phyloP scores from a whole-genome alignment of 2,888 invertebrate species.

The Formica aserva region DNA sequence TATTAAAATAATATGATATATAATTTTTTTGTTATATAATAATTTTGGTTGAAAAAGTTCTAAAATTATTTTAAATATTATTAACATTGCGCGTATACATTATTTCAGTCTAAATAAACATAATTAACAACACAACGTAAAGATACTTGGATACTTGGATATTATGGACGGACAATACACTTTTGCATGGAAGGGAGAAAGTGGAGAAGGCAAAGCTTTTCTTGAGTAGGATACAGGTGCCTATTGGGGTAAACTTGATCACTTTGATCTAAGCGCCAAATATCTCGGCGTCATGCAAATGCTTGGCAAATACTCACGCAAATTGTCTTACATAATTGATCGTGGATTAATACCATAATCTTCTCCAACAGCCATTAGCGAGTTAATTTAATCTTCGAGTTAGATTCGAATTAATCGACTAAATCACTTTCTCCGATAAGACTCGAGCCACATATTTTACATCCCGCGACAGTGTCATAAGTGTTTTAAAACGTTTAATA shows the following conservation, averaged over 20 bases:
- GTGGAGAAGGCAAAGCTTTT: neutral
- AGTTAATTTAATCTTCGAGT: slow-evolving; percentile 35
- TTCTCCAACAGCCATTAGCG: slow-evolving; percentile 32
- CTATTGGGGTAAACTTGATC: neutral
- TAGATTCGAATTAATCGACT: slow-evolving; percentile 34
- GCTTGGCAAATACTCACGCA: slow-evolving; percentile 24
- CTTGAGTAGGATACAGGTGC: neutral
- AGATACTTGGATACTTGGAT: neutral
- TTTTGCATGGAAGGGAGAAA: neutral
- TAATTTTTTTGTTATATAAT: neutral
- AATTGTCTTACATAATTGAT: slow-evolving; percentile 47
- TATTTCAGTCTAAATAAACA: neutral
- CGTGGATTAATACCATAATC: slow-evolving; percentile 34
- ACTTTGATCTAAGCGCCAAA: slow-evolving; percentile 9
- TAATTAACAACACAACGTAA: neutral
- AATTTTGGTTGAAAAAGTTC: neutral
- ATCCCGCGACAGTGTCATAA: neutral
- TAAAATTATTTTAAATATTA: neutral
- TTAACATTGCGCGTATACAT: neutral
- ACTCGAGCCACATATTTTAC: neutral
- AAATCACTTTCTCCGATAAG: slow-evolving; percentile 17
- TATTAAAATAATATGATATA: neutral
- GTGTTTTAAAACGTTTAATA: neutral
- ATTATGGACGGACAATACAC: neutral
- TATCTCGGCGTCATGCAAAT: slow-evolving; percentile 39